Evolutionary conservation across 2,888 invertebrate species (phyloP), one percentile per base, ranked within the genome.

Genomic region (Oegoconia quadripuncta): DNA sequence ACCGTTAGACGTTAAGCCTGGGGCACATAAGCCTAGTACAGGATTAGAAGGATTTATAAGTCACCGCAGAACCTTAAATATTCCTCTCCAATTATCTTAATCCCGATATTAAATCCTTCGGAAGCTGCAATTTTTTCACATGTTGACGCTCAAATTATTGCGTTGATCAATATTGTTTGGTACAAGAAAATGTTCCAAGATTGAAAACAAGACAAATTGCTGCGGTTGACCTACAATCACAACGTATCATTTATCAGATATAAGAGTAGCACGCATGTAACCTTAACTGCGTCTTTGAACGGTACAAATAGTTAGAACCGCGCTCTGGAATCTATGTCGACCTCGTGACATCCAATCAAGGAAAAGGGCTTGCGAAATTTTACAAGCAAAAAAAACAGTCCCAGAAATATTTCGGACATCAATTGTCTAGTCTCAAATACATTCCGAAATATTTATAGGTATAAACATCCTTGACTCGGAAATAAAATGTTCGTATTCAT

Each of bases 281-380:
- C 74, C 67, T 62, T 70, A 74, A 67, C 70, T 66, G 69, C 59
- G 48, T 60, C 62, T 53, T 59, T 77, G 78, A 81, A 78, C 75
- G 78, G 74, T 80, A 81, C 81, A 82, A 82, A 82, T 80, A 71
- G 76, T 66, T 59, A 48, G 67, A 56, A 64, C 64, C 64, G 63
- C 67, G 64, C 66, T 47, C 60, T 56, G 64, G 64, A 70, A 64
- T 71, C 66, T 63, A 60, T 63, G 67, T 65, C 73, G 79, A 71
- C 77, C 75, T 56, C 70, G 62, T 71, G 67, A 71, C 67, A 56
- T 55, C 52, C 53, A 54, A 75, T 74, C 65, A 75, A 72, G 67
- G 67, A 70, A 75, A 23, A 3, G 12, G 69, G 48, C 54, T 50
- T 53, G 58, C 49, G 54, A 50, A 52, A 58, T 66, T 52, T 63